Conservation (phyloP, 2,888 invertebrate species). For the Psylliodes chrysocephalus region DNA sequence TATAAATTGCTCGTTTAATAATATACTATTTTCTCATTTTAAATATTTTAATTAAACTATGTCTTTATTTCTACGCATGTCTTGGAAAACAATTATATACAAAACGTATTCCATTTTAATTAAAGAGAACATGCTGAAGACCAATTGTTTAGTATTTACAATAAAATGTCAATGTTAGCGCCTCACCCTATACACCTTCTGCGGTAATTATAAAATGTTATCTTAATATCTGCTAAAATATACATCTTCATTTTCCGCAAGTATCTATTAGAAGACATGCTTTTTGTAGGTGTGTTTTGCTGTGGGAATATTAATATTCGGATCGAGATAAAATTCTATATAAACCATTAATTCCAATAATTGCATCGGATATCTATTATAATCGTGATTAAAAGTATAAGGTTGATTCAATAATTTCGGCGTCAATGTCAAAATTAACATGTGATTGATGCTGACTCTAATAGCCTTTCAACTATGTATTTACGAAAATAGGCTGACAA, state of each 20-base stretch:
- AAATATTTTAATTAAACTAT: no score
- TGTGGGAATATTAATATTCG: background rate
- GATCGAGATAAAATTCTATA: background rate
- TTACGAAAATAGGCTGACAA: no score
- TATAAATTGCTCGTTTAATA: no score
- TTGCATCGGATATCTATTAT: background rate
- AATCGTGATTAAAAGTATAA: slow-evolving; percentile 13
- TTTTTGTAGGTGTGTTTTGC: background rate
- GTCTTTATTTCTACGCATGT: no score
- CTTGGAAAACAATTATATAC: no score
- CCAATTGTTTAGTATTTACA: no score
- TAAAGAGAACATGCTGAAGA: no score
- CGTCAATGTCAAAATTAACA: background rate
- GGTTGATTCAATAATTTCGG: background rate
- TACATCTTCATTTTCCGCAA: background rate
- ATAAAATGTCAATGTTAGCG: background rate
- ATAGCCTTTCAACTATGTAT: no score
- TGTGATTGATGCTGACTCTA: no score
- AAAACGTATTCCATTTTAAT: no score
- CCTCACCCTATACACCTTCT: background rate
- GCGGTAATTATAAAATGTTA: slow-evolving; percentile 1
- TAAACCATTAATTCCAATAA: slow-evolving; percentile 3
- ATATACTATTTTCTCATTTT: no score
- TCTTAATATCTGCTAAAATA: background rate
- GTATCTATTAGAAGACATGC: background rate